A percentile compares a stretch with the other conserved stretches of the same genome.
These are phyloP conservation scores for Corapipo altera DNA, from an alignment of 2,113 vertebrate genomes.

Conservation along the genomic window DNA sequence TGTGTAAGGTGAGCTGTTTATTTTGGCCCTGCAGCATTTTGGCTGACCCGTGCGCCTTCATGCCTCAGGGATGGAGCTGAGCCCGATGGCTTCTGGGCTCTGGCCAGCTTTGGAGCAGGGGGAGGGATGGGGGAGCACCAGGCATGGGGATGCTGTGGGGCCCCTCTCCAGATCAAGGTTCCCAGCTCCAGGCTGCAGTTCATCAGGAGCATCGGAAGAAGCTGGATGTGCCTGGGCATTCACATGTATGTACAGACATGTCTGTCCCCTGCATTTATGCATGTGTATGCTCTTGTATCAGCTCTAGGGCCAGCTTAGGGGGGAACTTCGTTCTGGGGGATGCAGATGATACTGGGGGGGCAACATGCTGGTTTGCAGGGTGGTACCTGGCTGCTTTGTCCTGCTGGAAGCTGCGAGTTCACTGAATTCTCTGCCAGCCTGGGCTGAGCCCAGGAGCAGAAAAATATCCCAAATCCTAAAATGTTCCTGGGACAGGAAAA, in stretches of 20 bases:
- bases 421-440: neutral
- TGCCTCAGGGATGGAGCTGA: neutral
- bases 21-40: neutral
- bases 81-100: neutral
- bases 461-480: constrained; percentile 34
- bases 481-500: neutral
- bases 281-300: neutral
- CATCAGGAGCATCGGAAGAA: neutral
- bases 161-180: neutral
- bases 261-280: neutral
- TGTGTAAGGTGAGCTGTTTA: constrained; percentile 46
- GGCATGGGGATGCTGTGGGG: neutral
- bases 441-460: neutral
- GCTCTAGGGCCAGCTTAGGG: neutral
- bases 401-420: fast-evolving
- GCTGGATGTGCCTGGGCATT: neutral
- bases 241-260: neutral
- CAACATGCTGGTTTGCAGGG: neutral
- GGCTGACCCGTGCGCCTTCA: constrained; percentile 20
- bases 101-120: neutral
- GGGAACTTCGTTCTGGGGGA: neutral
- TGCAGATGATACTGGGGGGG: neutral
- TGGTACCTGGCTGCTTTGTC: fast-evolving
- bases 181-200: neutral
- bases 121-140: neutral